phyloP scores from a whole-genome alignment of 2,113 vertebrate genomes.

The Corythaeola cristata region DNA sequence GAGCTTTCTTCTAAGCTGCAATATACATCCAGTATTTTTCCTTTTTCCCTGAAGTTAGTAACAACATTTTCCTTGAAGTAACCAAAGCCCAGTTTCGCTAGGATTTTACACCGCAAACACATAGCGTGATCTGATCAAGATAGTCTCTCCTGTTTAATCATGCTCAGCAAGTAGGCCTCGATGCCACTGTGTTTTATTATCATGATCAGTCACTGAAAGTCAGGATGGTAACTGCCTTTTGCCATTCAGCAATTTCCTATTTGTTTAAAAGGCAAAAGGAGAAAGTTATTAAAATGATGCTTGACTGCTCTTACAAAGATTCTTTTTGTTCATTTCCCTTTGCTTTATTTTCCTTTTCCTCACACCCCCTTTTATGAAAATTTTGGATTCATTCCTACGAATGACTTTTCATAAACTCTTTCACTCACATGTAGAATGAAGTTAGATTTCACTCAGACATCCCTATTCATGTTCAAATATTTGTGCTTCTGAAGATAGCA shows the following conservation, averaged over 20 bases:
- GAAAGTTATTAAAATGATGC: background rate
- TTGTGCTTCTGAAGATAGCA: slow-evolving; percentile 30
- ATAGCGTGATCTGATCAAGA: background rate
- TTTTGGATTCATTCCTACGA: background rate
- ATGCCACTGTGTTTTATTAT: background rate
- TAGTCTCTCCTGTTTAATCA: background rate
- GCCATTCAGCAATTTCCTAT: background rate
- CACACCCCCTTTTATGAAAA: background rate
- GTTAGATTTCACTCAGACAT: background rate
- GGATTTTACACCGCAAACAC: background rate
- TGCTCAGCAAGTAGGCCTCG: background rate
- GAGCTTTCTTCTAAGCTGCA: background rate
- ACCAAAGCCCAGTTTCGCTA: background rate
- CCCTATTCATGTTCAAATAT: slow-evolving; percentile 57
- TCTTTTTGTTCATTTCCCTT: background rate
- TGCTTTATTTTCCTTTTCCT: background rate
- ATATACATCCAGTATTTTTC: background rate
- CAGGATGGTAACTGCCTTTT: background rate
- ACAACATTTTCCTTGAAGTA: background rate
- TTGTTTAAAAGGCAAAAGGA: background rate
- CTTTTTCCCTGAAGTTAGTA: background rate
- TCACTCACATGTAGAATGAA: background rate
- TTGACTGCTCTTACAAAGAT: background rate
- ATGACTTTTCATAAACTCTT: background rate
- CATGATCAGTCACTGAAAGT: background rate